Conservation (phyloP, 2,113 vertebrate genomes). For the Melanerpes formicivorus region DNA sequence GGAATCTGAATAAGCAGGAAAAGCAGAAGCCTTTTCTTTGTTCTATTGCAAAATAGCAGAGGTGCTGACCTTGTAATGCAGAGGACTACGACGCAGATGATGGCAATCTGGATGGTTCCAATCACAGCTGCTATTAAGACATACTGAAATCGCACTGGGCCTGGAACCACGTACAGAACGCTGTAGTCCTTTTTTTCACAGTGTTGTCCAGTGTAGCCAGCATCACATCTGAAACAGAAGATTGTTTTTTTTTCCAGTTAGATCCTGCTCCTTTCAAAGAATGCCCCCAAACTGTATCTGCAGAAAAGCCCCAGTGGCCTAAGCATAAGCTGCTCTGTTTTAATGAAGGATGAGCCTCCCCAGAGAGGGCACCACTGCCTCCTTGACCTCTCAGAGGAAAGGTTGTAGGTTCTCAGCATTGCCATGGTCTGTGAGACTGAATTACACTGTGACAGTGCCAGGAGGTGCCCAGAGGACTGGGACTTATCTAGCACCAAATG, state of each 20-base stretch:
- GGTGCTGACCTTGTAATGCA: constrained; percentile 95
- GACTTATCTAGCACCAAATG: neutral
- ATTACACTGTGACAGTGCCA: neutral
- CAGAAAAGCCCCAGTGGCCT: neutral
- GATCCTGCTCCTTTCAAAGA: neutral
- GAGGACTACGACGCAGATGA: constrained; percentile 98
- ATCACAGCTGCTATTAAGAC: constrained; percentile 99
- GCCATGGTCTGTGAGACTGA: neutral
- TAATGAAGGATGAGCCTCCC: neutral
- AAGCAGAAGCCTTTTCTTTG: neutral
- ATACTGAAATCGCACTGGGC: constrained; percentile 95
- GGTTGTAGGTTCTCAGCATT: neutral
- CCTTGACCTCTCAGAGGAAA: neutral
- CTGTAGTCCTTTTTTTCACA: constrained; percentile 99
- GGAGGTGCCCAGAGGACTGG: neutral
- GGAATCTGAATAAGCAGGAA: neutral
- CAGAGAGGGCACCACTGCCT: neutral
- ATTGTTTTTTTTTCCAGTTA: neutral
- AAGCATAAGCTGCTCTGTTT: neutral
- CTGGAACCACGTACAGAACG: constrained; percentile 96
- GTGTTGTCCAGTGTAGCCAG: constrained; percentile 95
- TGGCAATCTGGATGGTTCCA: constrained; percentile 97
- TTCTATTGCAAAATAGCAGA: neutral
- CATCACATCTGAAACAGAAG: constrained; percentile 87
- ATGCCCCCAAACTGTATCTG: neutral